These are phyloP conservation scores for Drosophila fuyamai DNA, from an alignment of 1,140 invertebrate genomes.

Conservation along the genomic window DNA sequence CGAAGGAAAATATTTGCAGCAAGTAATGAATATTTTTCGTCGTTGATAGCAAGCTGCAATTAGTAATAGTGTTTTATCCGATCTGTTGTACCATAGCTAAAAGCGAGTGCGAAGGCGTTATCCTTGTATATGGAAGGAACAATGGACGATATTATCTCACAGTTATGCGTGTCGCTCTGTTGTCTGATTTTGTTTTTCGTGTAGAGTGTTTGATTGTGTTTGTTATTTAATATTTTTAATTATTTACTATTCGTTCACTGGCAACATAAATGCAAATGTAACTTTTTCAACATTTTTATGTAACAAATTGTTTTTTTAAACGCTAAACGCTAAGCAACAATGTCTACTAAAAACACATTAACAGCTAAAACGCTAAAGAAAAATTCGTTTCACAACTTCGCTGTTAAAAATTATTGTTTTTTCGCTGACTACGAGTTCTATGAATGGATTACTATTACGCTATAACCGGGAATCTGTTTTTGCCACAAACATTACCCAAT, in stretches of 20 bases:
- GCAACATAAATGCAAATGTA: constrained; percentile 73
- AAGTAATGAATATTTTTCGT: constrained; percentile 44
- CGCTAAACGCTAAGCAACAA: constrained; percentile 53
- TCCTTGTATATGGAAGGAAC: constrained; percentile 74
- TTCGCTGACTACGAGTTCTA: constrained; percentile 3
- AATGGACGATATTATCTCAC: constrained; percentile 76
- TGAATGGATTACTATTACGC: neutral
- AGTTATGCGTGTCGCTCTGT: constrained; percentile 59
- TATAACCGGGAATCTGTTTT: neutral
- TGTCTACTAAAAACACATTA: constrained; percentile 67
- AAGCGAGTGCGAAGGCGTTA: constrained; percentile 66
- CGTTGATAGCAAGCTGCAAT: constrained; percentile 31
- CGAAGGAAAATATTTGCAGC: constrained; percentile 29
- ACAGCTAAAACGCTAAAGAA: constrained; percentile 64
- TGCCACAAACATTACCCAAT: neutral
- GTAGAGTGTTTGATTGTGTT: constrained; percentile 21
- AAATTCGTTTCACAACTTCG: constrained; percentile 58
- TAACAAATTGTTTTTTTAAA: constrained; percentile 48
- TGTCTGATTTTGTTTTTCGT: constrained; percentile 23
- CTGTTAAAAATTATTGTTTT: constrained; percentile 6
- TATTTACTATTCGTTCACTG: constrained; percentile 46
- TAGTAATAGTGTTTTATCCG: constrained; percentile 18
- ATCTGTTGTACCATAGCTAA: constrained; percentile 45
- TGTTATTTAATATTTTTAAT: constrained; percentile 34
- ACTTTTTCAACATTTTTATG: constrained; percentile 52